Evolutionary conservation across 2,888 invertebrate genomes (phyloP).

Genomic region (Cryptocephalus primarius): DNA sequence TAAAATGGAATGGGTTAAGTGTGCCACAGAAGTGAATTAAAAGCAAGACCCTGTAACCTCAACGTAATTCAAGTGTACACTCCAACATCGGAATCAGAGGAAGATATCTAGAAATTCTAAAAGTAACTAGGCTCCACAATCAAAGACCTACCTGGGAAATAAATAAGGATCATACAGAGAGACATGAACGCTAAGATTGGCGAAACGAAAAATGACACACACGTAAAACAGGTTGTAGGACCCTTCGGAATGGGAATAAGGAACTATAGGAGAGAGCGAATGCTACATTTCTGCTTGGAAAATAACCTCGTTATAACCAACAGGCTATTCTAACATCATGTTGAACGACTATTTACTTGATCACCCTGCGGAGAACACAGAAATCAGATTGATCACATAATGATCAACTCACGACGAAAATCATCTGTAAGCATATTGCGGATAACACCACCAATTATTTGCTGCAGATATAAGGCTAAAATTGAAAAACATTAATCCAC

Average conservation of each 20-base stretch:
- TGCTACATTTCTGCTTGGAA: conserved; percentile 15
- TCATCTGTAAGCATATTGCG: background rate
- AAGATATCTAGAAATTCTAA: background rate
- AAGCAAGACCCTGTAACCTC: background rate
- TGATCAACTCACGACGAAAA: background rate
- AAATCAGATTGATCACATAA: conserved; percentile 19
- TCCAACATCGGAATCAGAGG: background rate
- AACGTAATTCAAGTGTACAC: background rate
- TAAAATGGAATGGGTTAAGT: too few species aligned
- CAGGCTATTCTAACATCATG: conserved; percentile 8
- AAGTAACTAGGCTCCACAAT: background rate
- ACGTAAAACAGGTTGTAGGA: background rate
- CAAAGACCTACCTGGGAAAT: too few species aligned
- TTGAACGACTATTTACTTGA: conserved; percentile 15
- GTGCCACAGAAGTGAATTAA: too few species aligned
- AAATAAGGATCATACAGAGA: background rate
- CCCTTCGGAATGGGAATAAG: conserved; percentile 11
- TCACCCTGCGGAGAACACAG: conserved; percentile 10
- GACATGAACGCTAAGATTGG: background rate
- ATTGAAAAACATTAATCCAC: background rate
- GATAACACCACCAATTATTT: background rate
- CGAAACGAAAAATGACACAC: background rate
- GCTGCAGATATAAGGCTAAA: background rate
- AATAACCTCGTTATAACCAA: conserved; percentile 13
- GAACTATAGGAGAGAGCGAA: conserved; percentile 14